These are phyloP conservation scores for Beris morrisii DNA, from an alignment of 2,888 invertebrate genomes.

Conservation along the genomic window DNA sequence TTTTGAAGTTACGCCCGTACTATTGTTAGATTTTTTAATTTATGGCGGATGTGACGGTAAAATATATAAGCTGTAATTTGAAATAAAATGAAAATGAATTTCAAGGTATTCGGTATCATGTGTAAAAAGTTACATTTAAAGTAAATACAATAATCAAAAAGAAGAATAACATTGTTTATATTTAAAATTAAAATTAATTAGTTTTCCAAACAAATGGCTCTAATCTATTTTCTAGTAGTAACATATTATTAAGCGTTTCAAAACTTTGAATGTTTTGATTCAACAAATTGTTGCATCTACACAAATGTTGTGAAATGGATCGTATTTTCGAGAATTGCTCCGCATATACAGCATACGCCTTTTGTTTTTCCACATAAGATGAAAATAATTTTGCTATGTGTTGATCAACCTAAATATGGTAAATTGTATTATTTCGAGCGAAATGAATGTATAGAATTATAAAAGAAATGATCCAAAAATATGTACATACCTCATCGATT, in stretches of 20 bases:
- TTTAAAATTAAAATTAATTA: conserved; percentile 51
- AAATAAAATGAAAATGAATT: too few species aligned
- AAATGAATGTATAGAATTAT: conserved; percentile 6
- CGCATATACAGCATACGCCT: conserved; percentile 79
- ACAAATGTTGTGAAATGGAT: conserved; percentile 80
- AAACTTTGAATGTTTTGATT: conserved; percentile 84
- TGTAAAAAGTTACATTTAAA: too few species aligned
- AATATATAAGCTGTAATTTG: too few species aligned
- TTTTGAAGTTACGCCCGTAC: too few species aligned
- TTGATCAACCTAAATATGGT: conserved; percentile 62
- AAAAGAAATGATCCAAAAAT: not conserved
- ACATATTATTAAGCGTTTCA: conserved; percentile 78
- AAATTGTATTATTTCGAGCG: not conserved
- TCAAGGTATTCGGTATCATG: too few species aligned
- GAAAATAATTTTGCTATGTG: conserved; percentile 71
- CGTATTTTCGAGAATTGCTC: conserved; percentile 82
- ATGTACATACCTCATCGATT: conserved; percentile 69
- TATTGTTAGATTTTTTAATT: too few species aligned
- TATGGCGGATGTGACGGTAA: too few species aligned
- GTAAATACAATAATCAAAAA: too few species aligned
- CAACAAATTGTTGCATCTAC: conserved; percentile 77
- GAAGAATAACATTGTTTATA: too few species aligned
- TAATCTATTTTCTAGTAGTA: conserved; percentile 80
- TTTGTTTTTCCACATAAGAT: conserved; percentile 77
- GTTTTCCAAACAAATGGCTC: conserved; percentile 91